Evolutionary conservation across 2,113 vertebrate genomes (phyloP).

Genomic region (Oxyura jamaicensis): DNA sequence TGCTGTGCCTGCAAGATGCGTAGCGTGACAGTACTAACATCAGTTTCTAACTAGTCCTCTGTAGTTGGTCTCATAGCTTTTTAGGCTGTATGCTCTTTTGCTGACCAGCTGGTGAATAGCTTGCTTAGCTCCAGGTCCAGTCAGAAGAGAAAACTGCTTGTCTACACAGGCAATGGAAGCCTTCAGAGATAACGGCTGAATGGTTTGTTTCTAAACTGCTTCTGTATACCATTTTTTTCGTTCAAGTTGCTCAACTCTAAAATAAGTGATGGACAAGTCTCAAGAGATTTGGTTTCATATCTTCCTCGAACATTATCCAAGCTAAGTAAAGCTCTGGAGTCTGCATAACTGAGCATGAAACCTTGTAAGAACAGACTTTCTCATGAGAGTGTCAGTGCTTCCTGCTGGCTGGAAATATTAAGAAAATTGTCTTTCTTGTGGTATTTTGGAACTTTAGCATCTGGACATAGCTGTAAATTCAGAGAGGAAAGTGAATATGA

Average conservation of each 20-base stretch:
- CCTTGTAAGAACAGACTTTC: slow-evolving; percentile 64
- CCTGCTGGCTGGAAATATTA: slow-evolving; percentile 53
- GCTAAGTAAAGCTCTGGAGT: slow-evolving; percentile 69
- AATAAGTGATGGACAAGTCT: slow-evolving; percentile 62
- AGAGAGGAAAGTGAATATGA: background rate
- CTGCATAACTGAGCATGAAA: slow-evolving; percentile 65
- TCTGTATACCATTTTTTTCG: slow-evolving; percentile 35
- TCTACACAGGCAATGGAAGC: background rate
- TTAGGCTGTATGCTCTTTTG: background rate
- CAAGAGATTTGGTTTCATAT: slow-evolving; percentile 60
- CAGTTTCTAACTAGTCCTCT: background rate
- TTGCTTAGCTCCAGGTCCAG: background rate
- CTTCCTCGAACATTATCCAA: slow-evolving; percentile 64
- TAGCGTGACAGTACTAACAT: background rate
- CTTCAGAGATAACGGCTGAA: background rate
- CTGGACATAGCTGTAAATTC: background rate
- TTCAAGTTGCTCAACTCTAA: slow-evolving; percentile 31
- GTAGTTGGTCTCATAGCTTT: background rate
- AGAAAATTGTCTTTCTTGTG: slow-evolving; percentile 57
- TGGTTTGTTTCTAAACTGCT: background rate
- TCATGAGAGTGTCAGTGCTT: slow-evolving; percentile 64
- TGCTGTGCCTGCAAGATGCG: background rate
- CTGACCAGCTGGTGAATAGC: background rate
- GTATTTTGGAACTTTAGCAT: slow-evolving; percentile 46
- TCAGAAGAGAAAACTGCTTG: background rate